Evolutionary conservation across 2,797 vertebrate genomes (phyloP), one percentile per base, ranked within the genome.

Genomic region (Cryptoprocta ferox): DNA sequence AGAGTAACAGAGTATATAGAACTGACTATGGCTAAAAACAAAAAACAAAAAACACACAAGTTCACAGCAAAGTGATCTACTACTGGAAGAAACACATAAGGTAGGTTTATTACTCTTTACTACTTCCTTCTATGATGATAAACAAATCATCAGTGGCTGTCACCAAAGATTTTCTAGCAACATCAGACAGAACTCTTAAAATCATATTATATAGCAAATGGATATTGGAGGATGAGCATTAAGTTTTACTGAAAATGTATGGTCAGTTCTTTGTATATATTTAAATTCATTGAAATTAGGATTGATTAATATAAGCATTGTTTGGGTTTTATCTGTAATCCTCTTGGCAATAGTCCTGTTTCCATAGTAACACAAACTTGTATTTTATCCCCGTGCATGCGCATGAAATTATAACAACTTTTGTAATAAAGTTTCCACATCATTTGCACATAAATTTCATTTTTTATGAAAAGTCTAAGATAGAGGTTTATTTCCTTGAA

Each of bases 381-480:
- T 84, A 53, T 83, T 97, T 97, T 87, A 94, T 80, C 35, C 3
- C 95, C 3, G 2, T 78, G 39, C 48, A 70, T 79, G 83, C 76
- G 85, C 96, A 71, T 89, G 80, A 98, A 98, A 97, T 92, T 96
- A 82, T 97, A 97, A 98, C 94, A 97, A 97, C 59, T 97, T 97
- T 97, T 97, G 89, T 98, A 94, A 97, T 97, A 97, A 97, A 98
- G 89, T 98, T 98, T 98, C 98, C 70, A 97, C 97, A 94, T 97
- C 65, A 97, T 98, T 93, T 98, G 89, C 89, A 98, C 81, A 98
- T 97, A 98, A 96, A 98, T 97, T 98, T 97, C 68, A 71, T 90
- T 95, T 93, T 94, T 93, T 87, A 86, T 85, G 48, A 94, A 66
- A 95, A 91, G 75, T 82, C 71, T 39, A 93, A 91, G 12, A 18